Base-by-base conservation (phyloP, 2,797 vertebrate genomes). In the Anguilla obscura region DNA sequence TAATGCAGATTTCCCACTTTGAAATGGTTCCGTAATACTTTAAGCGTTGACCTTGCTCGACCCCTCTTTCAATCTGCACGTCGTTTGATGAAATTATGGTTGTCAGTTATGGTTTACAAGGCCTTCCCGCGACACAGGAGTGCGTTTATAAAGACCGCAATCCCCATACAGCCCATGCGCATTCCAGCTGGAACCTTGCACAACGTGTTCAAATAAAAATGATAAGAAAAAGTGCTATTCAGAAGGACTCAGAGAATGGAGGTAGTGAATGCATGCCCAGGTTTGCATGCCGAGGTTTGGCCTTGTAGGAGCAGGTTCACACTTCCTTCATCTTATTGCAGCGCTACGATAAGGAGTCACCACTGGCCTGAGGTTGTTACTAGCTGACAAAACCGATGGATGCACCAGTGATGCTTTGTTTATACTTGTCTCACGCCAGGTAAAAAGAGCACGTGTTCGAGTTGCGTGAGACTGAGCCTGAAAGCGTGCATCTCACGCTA, bases 81-180 rank as follows among this genome's bases (percentile, higher is more conserved):
- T 91, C 89, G 88, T 89, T 89, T 86, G 88, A 69, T 86, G 45
- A 84, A 89, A 87, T 89, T 82, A 90, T 89, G 45, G 84, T 82
- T 63, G 85, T 89, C 88, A 85, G 88, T 90, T 88, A n/a, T n/a
- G 36, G 45, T 84, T 66, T 52, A 27, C 56, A 63, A 50, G 56
- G 66, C 21, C 63, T 84, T 54, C 3, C 18, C 33, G 58, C 58
- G 27, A 6, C 33, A 30, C 21, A 33, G 60, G n/a, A 27, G 45
- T 21, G 40, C 24, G 30, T n/a, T 24, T 33, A 30, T 33, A 27
- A 36, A 7, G 10, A 10, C 33, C 10, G 27, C 50, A 45, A 33
- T 36, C 27, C 48, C 87, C 54, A 9, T 24, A 79, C 33, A n/a
- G 50, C 27, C 45, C 24, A 9, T 45, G 40, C 40, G 12, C 5